These are phyloP conservation scores for Dinoponera quadriceps DNA, from an alignment of 1,140 invertebrate species.

Conservation along the genomic window DNA sequence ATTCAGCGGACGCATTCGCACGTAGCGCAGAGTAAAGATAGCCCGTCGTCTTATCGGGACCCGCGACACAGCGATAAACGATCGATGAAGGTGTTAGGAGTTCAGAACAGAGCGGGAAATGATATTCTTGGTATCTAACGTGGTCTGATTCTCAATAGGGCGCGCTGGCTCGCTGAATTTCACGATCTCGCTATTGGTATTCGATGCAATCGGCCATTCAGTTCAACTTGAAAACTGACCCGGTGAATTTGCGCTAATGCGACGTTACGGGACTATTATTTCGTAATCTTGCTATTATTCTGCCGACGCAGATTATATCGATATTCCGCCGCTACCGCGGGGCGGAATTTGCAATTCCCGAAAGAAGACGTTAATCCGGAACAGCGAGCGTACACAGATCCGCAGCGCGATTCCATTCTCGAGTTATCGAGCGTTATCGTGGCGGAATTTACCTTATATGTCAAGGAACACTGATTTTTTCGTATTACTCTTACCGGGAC, in stretches of 20 bases:
- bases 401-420: no score
- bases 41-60: constrained; percentile 27
- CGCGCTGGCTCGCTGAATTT: constrained; percentile 10
- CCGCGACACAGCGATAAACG: constrained; percentile 31
- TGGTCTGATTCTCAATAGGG: constrained; percentile 4
- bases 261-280: constrained; percentile 23
- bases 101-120: constrained; percentile 22
- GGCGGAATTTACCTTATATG: background rate
- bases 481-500: no score
- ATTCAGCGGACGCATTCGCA: constrained; percentile 19
- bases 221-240: constrained; percentile 26
- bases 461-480: background rate
- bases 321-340: background rate
- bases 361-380: background rate
- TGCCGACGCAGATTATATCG: background rate
- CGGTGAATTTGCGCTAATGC: constrained; percentile 26
- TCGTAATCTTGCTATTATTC: constrained; percentile 23
- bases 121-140: constrained; percentile 42
- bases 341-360: background rate
- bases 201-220: constrained; percentile 30
- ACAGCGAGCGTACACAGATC: background rate
- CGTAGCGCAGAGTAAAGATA: background rate
- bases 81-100: constrained; percentile 49
- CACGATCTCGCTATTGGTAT: constrained; percentile 23
- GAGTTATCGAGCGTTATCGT: no score